phyloP scores from a whole-genome alignment of 2,888 invertebrate genomes.

The Miltochrista miniata region DNA sequence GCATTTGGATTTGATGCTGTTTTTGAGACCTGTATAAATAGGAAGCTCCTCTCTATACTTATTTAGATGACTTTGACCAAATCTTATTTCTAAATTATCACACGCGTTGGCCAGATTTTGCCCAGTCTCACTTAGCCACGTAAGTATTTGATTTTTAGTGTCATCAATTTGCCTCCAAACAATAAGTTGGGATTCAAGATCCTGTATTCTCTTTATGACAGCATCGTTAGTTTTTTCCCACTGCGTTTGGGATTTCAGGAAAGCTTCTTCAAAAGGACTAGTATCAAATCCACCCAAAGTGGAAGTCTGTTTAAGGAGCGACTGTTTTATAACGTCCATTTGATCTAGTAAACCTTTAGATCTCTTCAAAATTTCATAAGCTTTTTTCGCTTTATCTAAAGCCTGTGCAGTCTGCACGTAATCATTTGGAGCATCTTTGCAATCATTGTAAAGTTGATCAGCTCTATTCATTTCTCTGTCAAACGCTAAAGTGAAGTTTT shows the following conservation, averaged over 20 bases:
- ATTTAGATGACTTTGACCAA: slow-evolving; percentile 89
- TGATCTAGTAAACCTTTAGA: slow-evolving; percentile 90
- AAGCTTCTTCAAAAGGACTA: slow-evolving; percentile 83
- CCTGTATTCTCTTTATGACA: slow-evolving; percentile 89
- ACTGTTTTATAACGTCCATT: slow-evolving; percentile 89
- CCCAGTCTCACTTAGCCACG: slow-evolving; percentile 93
- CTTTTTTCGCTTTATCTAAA: slow-evolving; percentile 89
- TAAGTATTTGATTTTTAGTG: slow-evolving; percentile 90
- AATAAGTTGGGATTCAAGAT: slow-evolving; percentile 93
- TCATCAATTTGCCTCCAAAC: slow-evolving; percentile 97
- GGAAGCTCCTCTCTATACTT: slow-evolving; percentile 95
- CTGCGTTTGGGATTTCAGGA: slow-evolving; percentile 85
- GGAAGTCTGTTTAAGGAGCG: slow-evolving; percentile 87
- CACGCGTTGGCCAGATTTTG: slow-evolving; percentile 89
- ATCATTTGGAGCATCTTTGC: slow-evolving; percentile 88
- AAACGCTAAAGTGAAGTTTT: slow-evolving; percentile 88
- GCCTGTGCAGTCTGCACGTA: slow-evolving; percentile 88
- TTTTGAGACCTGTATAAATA: slow-evolving; percentile 88
- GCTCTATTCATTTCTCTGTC: slow-evolving; percentile 88
- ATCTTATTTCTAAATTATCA: slow-evolving; percentile 91
- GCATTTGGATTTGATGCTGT: slow-evolving; percentile 91
- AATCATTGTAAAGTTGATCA: slow-evolving; percentile 85
- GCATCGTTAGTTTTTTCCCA: slow-evolving; percentile 89
- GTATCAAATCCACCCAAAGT: slow-evolving; percentile 87
- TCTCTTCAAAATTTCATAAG: slow-evolving; percentile 89